These are phyloP conservation scores for Drosophila paramelanica DNA, from an alignment of 2,888 invertebrate genomes.

Conservation along the genomic window DNA sequence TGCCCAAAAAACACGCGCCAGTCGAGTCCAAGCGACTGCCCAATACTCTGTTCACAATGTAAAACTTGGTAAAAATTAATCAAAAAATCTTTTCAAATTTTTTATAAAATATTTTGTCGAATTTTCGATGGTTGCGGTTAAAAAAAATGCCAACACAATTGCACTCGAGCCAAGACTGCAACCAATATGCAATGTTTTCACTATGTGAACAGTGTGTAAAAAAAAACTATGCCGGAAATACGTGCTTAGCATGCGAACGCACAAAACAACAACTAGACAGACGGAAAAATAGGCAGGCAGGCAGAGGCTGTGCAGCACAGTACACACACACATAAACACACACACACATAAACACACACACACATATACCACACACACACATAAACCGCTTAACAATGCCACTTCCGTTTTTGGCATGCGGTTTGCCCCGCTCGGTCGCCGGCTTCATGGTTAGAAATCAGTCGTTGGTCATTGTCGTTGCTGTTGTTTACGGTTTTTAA, in stretches of 20 bases:
- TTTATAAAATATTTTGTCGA: no score
- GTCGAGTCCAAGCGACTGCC: no score
- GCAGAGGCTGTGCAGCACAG: slow-evolving; percentile 42
- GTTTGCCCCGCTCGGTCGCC: slow-evolving; percentile 67
- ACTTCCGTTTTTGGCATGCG: slow-evolving; percentile 80
- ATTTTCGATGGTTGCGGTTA: no score
- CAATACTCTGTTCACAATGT: no score
- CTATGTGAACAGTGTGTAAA: background rate
- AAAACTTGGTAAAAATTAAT: no score
- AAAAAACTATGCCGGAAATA: slow-evolving; percentile 79
- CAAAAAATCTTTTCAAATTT: no score
- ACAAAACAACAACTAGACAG: slow-evolving; percentile 48
- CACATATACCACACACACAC: slow-evolving; percentile 34
- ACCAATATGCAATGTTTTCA: no score
- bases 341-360: slow-evolving; percentile 22
- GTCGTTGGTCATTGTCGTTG: slow-evolving; percentile 53
- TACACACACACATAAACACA: slow-evolving; percentile 20
- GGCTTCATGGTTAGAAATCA: slow-evolving; percentile 66
- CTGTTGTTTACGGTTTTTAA: slow-evolving; percentile 63
- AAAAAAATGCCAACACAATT: no score
- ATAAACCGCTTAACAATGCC: slow-evolving; percentile 81
- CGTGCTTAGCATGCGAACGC: slow-evolving; percentile 70
- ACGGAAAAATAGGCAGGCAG: slow-evolving; percentile 20
- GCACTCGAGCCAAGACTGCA: no score
- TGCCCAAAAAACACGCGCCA: background rate